Evolutionary conservation across 2,888 invertebrate species (phyloP), one percentile per base, ranked within the genome.

Genomic region (Helicoverpa assulta): DNA sequence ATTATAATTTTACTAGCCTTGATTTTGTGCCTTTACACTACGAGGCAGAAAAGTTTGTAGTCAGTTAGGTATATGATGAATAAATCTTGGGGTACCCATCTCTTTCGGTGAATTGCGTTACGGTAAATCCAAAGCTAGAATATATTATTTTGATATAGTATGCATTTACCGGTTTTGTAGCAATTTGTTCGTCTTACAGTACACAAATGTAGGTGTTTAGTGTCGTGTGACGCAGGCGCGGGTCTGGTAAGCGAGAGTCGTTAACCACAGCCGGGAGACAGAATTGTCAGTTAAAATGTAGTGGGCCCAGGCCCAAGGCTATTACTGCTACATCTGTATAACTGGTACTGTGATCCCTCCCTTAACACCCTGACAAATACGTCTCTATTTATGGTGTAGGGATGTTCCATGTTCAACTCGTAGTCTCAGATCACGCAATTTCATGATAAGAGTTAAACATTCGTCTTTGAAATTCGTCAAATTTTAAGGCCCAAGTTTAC

Each of bases 221-320:
- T 53, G 52, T 60, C 66, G 54, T 67, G 68, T 83, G 73, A 78
- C 76, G 67, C 72, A 75, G 72, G 67, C 78, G 66, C 69, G 76
- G 69, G 47, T 52, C 52, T 60, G 68, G 70, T 65, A 65, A 58
- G 63, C 29, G 68, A 70, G 54, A 72, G 71, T 73, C 82, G 67
- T 85, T 85, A 85, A 70, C 68, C 69, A 61, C 83, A 85, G 80
- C 67, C 67, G 59, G 65, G 61, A 52, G 60, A 67, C 65, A 16
- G 54, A 63, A 71, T 75, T 78, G 66, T 68, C 69, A 40, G 29
- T 73, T 67, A 19, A 70, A 65, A 75, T 63, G 70, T 72, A 21
- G 64, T 71, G 50, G 62, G 51, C 54, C 58, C 43, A 54, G 52
- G 62, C 63, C 18, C 70, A 57, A 53, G 62, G 65, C 16, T 73